Percentiles rank a stretch among this genome's conserved stretches.
These are phyloP conservation scores for Brachionus angularis DNA, from an alignment of 1,140 invertebrate species.

Conservation along the genomic window DNA sequence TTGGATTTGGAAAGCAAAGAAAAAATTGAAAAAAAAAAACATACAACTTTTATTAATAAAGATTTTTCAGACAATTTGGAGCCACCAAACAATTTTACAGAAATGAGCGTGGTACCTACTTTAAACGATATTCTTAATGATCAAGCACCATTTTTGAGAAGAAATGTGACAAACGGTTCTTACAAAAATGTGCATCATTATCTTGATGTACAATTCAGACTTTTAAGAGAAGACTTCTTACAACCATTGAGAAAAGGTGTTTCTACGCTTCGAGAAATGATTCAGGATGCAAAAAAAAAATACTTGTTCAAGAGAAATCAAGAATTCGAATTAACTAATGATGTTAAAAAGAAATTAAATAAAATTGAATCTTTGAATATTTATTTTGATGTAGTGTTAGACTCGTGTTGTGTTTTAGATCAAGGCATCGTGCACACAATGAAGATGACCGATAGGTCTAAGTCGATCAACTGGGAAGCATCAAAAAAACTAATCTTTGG, in stretches of 20 bases:
- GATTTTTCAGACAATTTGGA: not conserved
- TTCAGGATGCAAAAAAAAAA: not conserved
- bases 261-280: conserved; percentile 46
- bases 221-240: conserved; percentile 68
- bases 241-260: conserved; percentile 57
- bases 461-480: conserved; percentile 47
- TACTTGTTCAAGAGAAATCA: not conserved
- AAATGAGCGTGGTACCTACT: conserved; percentile 50
- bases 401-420: not conserved
- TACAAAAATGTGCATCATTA: conserved; percentile 68
- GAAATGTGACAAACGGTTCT: conserved; percentile 63
- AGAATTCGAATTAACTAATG: not conserved
- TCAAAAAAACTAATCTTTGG: conserved; percentile 66
- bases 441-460: conserved; percentile 44
- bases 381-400: conserved; percentile 38
- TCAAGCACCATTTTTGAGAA: conserved; percentile 57
- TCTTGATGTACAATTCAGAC: conserved; percentile 69
- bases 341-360: not conserved
- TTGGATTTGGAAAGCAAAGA: not conserved
- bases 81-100: conserved; percentile 51
- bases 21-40: not conserved
- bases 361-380: conserved; percentile 20
- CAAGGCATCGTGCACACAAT: conserved; percentile 45
- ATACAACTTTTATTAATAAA: conserved; percentile 8
- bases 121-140: conserved; percentile 48